Evolutionary conservation across 2,113 vertebrate genomes (phyloP).

Genomic region (Labeo rohita): DNA sequence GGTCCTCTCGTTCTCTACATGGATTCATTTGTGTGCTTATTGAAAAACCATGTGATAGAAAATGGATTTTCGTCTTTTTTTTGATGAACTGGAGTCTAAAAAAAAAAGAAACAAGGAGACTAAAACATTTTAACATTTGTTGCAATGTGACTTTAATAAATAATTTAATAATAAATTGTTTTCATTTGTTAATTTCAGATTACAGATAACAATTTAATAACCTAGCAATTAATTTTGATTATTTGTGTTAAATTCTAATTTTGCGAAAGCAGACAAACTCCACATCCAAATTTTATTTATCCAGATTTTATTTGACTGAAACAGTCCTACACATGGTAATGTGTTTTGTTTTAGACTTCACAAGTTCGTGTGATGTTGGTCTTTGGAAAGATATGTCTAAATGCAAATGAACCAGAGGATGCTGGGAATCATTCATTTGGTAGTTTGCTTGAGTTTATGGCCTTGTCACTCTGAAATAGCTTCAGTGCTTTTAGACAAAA

Average conservation of each 20-base stretch:
- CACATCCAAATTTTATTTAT: neutral
- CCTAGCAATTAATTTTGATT: too few relatives aligned
- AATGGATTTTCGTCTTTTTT: conserved; percentile 13
- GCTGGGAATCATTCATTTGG: neutral
- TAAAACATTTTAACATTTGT: neutral
- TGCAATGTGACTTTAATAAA: neutral
- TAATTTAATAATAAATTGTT: too few relatives aligned
- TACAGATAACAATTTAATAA: too few relatives aligned
- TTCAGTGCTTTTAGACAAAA: neutral
- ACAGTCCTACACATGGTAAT: neutral
- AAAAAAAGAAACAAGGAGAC: neutral
- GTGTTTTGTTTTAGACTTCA: neutral
- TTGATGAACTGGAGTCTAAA: neutral
- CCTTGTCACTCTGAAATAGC: neutral
- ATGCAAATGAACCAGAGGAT: neutral
- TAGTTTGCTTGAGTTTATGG: neutral
- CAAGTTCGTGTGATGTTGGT: neutral
- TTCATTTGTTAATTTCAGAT: too few relatives aligned
- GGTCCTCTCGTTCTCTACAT: conserved; percentile 48
- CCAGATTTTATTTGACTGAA: neutral
- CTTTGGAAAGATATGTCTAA: neutral
- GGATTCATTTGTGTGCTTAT: conserved; percentile 2
- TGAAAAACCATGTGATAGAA: conserved; percentile 30
- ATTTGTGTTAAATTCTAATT: too few relatives aligned
- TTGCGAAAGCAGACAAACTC: neutral